A percentile compares a stretch with the other conserved stretches of the same genome.
phyloP scores from a whole-genome alignment of 2,797 vertebrate genomes.

The Crocidura indochinensis region DNA sequence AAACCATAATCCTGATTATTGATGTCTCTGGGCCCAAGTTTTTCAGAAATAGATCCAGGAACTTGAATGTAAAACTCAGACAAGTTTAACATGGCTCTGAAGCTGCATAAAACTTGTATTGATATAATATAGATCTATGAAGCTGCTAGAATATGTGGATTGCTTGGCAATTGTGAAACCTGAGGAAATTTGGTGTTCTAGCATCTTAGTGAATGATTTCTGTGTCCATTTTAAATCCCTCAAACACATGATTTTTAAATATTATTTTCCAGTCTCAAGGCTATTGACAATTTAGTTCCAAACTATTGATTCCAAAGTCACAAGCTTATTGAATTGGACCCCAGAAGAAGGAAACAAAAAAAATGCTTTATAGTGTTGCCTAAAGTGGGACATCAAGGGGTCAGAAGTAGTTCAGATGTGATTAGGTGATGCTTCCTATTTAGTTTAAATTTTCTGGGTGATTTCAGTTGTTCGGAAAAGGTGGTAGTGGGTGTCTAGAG shows the following conservation, averaged over 20 bases:
- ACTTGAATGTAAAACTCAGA: constrained; percentile 4
- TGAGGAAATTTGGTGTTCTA: not conserved
- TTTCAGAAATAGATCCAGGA: not conserved
- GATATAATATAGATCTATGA: too few relatives aligned
- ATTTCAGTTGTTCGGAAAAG: too few relatives aligned
- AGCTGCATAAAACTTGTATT: not conserved
- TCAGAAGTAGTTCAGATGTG: too few relatives aligned
- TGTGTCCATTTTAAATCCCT: not conserved
- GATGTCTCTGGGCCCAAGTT: not conserved
- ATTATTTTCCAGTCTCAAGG: not conserved
- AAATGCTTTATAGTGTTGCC: not conserved
- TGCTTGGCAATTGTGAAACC: not conserved
- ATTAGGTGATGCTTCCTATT: too few relatives aligned
- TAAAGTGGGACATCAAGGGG: too few relatives aligned
- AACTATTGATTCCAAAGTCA: not conserved
- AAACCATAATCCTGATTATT: too few relatives aligned
- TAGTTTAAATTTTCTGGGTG: too few relatives aligned
- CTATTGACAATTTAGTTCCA: not conserved
- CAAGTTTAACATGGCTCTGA: not conserved
- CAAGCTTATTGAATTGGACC: not conserved
- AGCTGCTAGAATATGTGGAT: not conserved
- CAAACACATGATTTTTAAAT: constrained; percentile 26
- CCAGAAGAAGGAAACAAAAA: not conserved
- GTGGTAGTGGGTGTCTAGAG: too few relatives aligned
- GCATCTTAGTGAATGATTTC: not conserved